phyloP scores from a whole-genome alignment of 2,797 vertebrate genomes.

The Heliangelus exortis region DNA sequence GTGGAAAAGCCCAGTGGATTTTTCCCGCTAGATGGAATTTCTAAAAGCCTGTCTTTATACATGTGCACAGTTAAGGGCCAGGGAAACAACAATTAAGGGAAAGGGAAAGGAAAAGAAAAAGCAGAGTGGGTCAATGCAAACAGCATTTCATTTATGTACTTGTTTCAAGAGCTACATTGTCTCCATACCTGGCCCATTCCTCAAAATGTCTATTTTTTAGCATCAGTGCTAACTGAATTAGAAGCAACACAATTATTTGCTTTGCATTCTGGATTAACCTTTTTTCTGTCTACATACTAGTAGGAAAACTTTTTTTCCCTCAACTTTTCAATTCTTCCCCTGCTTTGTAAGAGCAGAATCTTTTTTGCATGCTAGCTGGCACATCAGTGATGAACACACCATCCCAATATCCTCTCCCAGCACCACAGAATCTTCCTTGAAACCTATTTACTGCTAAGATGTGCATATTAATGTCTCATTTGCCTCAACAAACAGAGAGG shows the following conservation, averaged over 20 bases:
- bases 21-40: background rate
- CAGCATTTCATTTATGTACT: background rate
- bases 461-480: slow-evolving; percentile 53
- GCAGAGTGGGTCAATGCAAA: background rate
- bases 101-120: background rate
- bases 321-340: background rate
- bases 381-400: background rate
- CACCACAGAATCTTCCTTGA: slow-evolving; percentile 28
- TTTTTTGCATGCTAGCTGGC: background rate
- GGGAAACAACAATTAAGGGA: background rate
- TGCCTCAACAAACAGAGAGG: slow-evolving; percentile 47
- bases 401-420: slow-evolving; percentile 18
- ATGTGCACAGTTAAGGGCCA: background rate
- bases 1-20: slow-evolving; percentile 29
- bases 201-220: background rate
- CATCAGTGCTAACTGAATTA: background rate
- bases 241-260: background rate
- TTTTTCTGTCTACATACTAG: background rate
- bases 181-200: background rate
- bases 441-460: slow-evolving; percentile 44
- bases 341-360: background rate
- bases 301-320: background rate
- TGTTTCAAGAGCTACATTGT: background rate
- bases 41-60: slow-evolving; percentile 9
- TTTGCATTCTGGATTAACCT: background rate